Evolutionary conservation across 2,113 vertebrate species (phyloP).

Genomic region (Aviceda subcristata): DNA sequence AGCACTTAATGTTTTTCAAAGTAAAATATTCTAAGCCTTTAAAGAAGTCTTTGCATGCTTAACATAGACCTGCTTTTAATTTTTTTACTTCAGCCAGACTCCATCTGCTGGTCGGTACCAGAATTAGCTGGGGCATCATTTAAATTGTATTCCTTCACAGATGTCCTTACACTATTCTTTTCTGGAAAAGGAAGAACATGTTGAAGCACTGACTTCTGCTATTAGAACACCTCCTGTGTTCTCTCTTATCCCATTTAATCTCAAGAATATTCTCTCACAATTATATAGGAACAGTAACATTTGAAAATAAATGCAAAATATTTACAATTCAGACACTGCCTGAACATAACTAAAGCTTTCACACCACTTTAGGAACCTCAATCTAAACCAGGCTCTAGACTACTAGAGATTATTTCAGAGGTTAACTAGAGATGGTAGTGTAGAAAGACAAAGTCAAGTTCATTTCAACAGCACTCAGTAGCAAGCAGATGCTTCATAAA

Average conservation of each 20-base stretch:
- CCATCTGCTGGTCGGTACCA: constrained; percentile 10
- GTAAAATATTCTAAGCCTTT: not conserved
- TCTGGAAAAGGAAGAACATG: not conserved
- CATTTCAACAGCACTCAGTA: not conserved
- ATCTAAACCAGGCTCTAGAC: not conserved
- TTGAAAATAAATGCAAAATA: not conserved
- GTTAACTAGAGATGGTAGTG: not conserved
- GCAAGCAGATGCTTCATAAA: not conserved
- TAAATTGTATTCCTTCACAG: not conserved
- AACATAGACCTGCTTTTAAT: not conserved
- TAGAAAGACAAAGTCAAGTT: not conserved
- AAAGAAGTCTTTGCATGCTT: not conserved
- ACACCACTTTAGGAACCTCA: not conserved
- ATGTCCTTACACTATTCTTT: not conserved
- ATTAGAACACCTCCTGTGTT: not conserved
- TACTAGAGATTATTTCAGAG: not conserved
- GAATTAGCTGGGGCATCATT: not conserved
- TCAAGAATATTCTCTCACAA: not conserved
- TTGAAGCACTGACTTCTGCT: not conserved
- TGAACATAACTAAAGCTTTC: not conserved
- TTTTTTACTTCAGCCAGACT: not conserved
- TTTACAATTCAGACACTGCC: not conserved
- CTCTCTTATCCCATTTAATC: not conserved
- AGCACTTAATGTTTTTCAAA: not conserved
- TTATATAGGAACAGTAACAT: not conserved